Conservation (phyloP, 2,797 vertebrate species). For the Leptatherina wallacei region DNA sequence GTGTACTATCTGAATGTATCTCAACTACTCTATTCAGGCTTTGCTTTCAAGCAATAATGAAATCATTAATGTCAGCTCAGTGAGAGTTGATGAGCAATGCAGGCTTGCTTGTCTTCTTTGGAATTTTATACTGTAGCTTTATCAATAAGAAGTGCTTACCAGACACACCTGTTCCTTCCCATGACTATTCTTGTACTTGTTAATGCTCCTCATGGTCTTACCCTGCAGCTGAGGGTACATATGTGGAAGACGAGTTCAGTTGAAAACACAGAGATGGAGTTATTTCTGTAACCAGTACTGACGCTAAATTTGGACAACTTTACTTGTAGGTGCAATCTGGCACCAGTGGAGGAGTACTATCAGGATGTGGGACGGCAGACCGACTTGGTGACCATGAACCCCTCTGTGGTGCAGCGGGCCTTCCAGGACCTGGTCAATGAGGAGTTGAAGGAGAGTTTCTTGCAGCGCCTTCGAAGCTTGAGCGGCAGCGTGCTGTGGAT, state of each 20-base stretch:
- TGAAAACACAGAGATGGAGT: not conserved
- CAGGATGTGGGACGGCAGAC: constrained; percentile 90
- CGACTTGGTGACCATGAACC: constrained; percentile 97
- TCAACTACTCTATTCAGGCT: no score
- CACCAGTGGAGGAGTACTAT: constrained; percentile 92
- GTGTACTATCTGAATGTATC: no score
- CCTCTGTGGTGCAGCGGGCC: constrained; percentile 94
- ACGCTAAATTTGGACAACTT: not conserved
- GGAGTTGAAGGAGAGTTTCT: constrained; percentile 90
- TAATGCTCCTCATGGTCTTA: not conserved
- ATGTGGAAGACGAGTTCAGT: not conserved
- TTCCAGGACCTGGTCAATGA: constrained; percentile 93
- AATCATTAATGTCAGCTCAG: no score
- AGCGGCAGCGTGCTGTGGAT: constrained; percentile 96
- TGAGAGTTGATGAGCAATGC: no score
- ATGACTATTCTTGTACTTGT: not conserved
- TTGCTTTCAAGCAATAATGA: no score
- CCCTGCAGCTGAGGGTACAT: not conserved
- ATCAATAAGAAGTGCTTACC: not conserved
- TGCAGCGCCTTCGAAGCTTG: constrained; percentile 89
- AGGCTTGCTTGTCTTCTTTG: not conserved
- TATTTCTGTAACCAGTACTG: not conserved
- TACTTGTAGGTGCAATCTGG: constrained; percentile 91
- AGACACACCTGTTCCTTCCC: not conserved
- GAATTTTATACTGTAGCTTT: not conserved